phyloP scores from a whole-genome alignment of 2,888 invertebrate genomes.

The Sabellastarte sp. region DNA sequence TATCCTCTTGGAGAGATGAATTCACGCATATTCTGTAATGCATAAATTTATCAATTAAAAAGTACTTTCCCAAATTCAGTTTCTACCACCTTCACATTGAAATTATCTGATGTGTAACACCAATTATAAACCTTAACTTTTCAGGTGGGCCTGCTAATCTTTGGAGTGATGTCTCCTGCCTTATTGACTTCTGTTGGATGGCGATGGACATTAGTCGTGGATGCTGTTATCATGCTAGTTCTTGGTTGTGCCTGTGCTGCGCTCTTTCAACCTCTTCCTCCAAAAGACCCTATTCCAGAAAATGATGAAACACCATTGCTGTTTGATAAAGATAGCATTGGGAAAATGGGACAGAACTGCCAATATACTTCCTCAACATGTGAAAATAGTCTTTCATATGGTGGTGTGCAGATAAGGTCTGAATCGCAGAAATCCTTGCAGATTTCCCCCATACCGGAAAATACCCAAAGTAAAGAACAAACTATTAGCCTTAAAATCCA shows the following conservation, averaged over 20 bases:
- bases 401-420: not conserved
- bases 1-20: too few relatives aligned
- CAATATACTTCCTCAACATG: too few relatives aligned
- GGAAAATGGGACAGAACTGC: too few relatives aligned
- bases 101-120: too few relatives aligned
- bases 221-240: constrained; percentile 1
- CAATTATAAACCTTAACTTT: not conserved
- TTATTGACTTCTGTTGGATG: constrained; percentile 8
- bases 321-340: not conserved
- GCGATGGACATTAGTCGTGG: constrained; percentile 18
- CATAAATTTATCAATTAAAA: too few relatives aligned
- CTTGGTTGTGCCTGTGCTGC: constrained; percentile 11
- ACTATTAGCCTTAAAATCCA: not conserved
- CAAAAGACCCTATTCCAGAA: not conserved
- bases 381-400: not conserved
- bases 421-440: not conserved
- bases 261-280: constrained; percentile 14
- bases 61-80: too few relatives aligned
- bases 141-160: constrained; percentile 15
- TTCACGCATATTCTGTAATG: too few relatives aligned
- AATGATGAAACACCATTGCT: not conserved
- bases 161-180: constrained; percentile 12
- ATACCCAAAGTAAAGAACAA: too few relatives aligned
- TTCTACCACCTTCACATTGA: too few relatives aligned
- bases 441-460: not conserved